A percentile compares a stretch with the other conserved stretches of the same genome.
phyloP scores from a whole-genome alignment of 2,888 invertebrate species.

The Oscheius sp. region DNA sequence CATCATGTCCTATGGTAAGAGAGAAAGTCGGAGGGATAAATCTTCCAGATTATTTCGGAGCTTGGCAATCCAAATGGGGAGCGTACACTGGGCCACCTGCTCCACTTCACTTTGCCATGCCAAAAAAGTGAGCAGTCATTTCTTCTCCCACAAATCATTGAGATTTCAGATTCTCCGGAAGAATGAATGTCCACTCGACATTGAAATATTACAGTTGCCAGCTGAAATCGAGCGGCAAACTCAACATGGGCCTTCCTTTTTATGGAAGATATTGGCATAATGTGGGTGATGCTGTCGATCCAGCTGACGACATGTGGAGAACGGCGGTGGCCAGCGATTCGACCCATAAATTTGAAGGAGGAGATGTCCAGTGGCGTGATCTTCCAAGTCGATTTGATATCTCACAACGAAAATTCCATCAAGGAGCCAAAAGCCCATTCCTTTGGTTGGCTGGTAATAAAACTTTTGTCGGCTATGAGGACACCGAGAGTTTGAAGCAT shows the following conservation, averaged over 20 bases:
- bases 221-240: conserved; percentile 53
- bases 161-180: conserved; percentile 70
- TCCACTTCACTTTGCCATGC: conserved; percentile 52
- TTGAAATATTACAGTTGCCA: conserved; percentile 72
- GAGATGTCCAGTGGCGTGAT: conserved; percentile 66
- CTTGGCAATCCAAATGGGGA: conserved; percentile 71
- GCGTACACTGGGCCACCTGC: conserved; percentile 72
- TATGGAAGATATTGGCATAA: conserved; percentile 71
- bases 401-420: conserved; percentile 12
- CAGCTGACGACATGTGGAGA: conserved; percentile 71
- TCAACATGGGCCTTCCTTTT: conserved; percentile 72
- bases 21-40: not conserved
- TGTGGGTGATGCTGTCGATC: conserved; percentile 69
- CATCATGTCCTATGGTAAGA: conserved; percentile 69
- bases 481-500: conserved; percentile 62
- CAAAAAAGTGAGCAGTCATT: not conserved
- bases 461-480: conserved; percentile 68
- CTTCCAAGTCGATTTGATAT: conserved; percentile 45
- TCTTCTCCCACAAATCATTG: too few species aligned
- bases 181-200: conserved; percentile 72
- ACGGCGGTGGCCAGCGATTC: conserved; percentile 57
- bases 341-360: conserved; percentile 62
- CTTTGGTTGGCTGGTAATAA: conserved; percentile 61
- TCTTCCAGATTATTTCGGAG: conserved; percentile 67
- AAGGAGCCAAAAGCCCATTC: conserved; percentile 53